A percentile compares a stretch with the other conserved stretches of the same genome.
phyloP scores from a whole-genome alignment of 2,113 vertebrate species.

The Archilochus colubris region DNA sequence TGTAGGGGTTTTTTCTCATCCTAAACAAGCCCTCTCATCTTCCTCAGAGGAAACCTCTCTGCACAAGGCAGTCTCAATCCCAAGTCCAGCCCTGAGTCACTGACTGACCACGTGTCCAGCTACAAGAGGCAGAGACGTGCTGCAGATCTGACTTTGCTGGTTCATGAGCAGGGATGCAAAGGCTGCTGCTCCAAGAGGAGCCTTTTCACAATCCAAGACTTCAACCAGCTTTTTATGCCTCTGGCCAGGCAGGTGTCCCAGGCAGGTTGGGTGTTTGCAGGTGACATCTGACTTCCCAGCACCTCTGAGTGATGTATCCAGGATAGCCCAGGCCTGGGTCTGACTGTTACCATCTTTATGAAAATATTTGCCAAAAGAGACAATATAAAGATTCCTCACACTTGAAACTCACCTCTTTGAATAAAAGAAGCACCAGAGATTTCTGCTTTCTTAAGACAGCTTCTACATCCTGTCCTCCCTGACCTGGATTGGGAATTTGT shows the following conservation, averaged over 20 bases:
- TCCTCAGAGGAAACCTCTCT: neutral
- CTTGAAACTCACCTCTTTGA: neutral
- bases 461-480: neutral
- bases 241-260: neutral
- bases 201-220: neutral
- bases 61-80: neutral
- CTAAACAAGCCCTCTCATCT: neutral
- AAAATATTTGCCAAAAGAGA: neutral
- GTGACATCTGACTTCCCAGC: neutral
- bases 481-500: neutral
- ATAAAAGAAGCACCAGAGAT: neutral
- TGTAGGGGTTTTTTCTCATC: neutral
- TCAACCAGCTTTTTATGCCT: neutral
- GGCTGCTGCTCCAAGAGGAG: neutral
- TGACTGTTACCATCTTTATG: neutral
- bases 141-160: neutral
- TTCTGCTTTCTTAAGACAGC: neutral
- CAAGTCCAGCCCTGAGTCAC: neutral
- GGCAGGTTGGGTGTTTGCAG: neutral
- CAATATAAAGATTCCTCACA: neutral
- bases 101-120: neutral
- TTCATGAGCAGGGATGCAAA: neutral
- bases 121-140: neutral
- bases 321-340: neutral
- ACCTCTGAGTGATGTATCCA: neutral